Percentiles rank a stretch among this genome's conserved stretches.
These are phyloP conservation scores for Leuciscus waleckii DNA, from an alignment of 2,797 vertebrate genomes.

Conservation along the genomic window DNA sequence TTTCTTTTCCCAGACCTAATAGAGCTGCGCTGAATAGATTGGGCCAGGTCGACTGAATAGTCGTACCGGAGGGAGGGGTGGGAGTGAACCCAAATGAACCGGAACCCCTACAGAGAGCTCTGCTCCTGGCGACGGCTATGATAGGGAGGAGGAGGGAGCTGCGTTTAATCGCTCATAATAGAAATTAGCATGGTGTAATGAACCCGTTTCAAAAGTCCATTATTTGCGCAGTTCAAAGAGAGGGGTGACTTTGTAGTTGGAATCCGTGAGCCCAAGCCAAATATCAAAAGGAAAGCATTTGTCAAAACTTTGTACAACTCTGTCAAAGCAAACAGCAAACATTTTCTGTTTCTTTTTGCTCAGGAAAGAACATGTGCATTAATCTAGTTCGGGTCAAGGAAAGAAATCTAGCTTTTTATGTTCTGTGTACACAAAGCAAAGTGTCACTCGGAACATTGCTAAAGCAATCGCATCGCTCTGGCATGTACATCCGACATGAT, in stretches of 20 bases:
- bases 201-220: constrained; percentile 71
- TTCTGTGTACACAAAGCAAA: constrained; percentile 19
- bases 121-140: constrained; percentile 62
- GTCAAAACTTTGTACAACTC: constrained; percentile 18
- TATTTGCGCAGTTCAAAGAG: constrained; percentile 74
- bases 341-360: not conserved
- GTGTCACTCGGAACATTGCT: constrained; percentile 6
- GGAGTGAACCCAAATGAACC: constrained; percentile 60
- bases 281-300: constrained; percentile 61
- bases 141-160: constrained; percentile 67
- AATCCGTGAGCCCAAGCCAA: constrained; percentile 63
- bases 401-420: not conserved
- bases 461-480: not conserved
- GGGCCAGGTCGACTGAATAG: constrained; percentile 73
- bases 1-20: constrained; percentile 74
- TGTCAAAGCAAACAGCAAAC: constrained; percentile 9
- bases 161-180: constrained; percentile 78
- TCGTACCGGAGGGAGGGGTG: constrained; percentile 67
- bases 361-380: not conserved
- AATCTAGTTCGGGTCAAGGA: not conserved
- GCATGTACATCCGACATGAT: constrained; percentile 16
- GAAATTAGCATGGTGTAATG: constrained; percentile 80
- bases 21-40: constrained; percentile 75
- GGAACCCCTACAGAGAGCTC: constrained; percentile 63
- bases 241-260: constrained; percentile 64